Percentiles rank a stretch among this genome's conserved stretches.
phyloP scores from a whole-genome alignment of 2,888 invertebrate genomes.

The Scaptodrosophila latifasciaeformis region DNA sequence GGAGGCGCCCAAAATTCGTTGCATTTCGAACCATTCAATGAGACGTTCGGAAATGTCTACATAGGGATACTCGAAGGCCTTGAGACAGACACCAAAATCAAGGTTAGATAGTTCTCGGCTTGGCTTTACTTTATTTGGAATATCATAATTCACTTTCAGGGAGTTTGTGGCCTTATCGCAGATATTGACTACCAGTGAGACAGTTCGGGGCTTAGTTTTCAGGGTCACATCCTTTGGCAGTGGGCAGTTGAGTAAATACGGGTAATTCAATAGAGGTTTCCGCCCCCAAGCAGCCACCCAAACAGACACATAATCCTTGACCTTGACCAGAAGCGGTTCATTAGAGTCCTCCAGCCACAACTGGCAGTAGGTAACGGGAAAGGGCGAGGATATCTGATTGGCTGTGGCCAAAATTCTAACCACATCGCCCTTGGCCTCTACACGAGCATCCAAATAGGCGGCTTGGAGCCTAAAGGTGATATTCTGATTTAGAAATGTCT shows the following conservation, averaged over 20 bases:
- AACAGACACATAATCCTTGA: conserved; percentile 79
- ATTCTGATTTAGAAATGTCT: conserved; percentile 84
- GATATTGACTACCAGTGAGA: conserved; percentile 37
- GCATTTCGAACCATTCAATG: conserved; percentile 93
- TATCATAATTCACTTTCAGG: conserved; percentile 64
- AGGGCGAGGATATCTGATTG: conserved; percentile 84
- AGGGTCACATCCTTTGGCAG: conserved; percentile 77
- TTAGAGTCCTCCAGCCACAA: conserved; percentile 89
- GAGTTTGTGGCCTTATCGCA: conserved; percentile 46
- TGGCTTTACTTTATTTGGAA: neutral
- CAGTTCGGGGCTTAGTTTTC: conserved; percentile 27
- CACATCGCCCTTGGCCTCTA: conserved; percentile 83
- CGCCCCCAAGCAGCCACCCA: conserved; percentile 95
- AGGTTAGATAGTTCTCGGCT: neutral
- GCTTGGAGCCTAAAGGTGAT: conserved; percentile 92
- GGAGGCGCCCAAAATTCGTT: conserved; percentile 88
- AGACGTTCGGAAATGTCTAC: conserved; percentile 89
- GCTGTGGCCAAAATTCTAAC: conserved; percentile 90
- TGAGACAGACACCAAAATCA: conserved; percentile 88
- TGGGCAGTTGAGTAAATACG: conserved; percentile 90
- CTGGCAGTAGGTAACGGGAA: conserved; percentile 82
- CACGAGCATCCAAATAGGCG: conserved; percentile 88
- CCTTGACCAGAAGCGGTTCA: conserved; percentile 84
- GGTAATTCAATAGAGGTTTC: conserved; percentile 88
- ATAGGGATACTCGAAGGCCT: conserved; percentile 91